Evolutionary conservation across 2,797 vertebrate genomes (phyloP).

Genomic region (Lagocephalus sceleratus): DNA sequence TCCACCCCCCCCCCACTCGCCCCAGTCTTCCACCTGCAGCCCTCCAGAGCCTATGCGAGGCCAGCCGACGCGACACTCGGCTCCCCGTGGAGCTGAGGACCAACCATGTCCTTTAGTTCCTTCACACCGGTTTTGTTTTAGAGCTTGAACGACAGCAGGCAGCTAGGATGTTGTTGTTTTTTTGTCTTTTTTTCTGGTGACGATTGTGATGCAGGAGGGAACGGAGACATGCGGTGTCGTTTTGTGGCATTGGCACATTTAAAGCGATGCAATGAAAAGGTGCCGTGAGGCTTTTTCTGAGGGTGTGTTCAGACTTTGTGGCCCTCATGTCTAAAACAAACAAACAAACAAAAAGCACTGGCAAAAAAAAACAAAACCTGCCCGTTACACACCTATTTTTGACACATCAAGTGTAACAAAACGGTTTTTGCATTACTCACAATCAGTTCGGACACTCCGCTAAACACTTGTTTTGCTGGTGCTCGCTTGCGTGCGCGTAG

Average conservation of each 20-base stretch:
- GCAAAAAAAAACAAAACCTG: neutral
- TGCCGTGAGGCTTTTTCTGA: neutral
- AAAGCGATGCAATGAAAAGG: conserved; percentile 7
- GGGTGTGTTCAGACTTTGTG: conserved; percentile 23
- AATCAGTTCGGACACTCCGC: neutral
- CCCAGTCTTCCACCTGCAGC: conserved; percentile 63
- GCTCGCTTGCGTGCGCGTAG: neutral
- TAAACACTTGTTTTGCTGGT: neutral
- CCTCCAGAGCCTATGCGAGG: conserved; percentile 33
- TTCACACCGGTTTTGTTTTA: conserved; percentile 38
- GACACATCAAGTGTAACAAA: neutral
- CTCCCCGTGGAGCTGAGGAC: conserved; percentile 21
- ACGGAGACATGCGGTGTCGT: conserved; percentile 1
- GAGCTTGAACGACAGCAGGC: conserved; percentile 36
- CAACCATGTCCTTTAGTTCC: conserved; percentile 26
- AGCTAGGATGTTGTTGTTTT: conserved; percentile 20
- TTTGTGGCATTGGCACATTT: conserved; percentile 9
- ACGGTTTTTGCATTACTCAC: neutral
- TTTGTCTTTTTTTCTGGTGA: conserved; percentile 25
- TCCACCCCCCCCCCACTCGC: conserved; percentile 29
- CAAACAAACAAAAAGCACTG: too few species aligned
- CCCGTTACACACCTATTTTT: too few species aligned
- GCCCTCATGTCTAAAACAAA: conserved; percentile 4
- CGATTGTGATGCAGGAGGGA: conserved; percentile 42
- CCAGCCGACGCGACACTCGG: conserved; percentile 32